phyloP scores from a whole-genome alignment of 2,888 invertebrate species.

The Drosophila falleni region DNA sequence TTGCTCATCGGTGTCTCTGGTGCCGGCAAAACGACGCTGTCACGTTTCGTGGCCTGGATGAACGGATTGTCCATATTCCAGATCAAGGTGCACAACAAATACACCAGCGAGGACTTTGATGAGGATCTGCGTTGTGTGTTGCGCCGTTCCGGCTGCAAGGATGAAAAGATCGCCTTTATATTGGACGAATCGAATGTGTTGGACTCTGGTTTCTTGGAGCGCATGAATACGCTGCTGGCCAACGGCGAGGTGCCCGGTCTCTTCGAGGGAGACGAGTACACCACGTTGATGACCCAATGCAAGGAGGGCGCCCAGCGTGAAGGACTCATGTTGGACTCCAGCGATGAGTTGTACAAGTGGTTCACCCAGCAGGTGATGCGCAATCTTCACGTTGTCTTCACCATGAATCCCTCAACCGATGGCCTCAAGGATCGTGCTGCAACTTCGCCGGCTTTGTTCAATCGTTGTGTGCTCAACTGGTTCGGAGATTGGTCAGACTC shows the following conservation, averaged over 20 bases:
- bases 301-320: slow-evolving; percentile 99
- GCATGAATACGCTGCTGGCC: slow-evolving; percentile 99
- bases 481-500: slow-evolving; percentile 99
- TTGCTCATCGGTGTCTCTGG: slow-evolving; percentile 99
- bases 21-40: slow-evolving; percentile 99
- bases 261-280: slow-evolving; percentile 99
- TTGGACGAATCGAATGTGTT: slow-evolving; percentile 99
- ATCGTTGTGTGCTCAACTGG: slow-evolving; percentile 99
- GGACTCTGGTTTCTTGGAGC: slow-evolving; percentile 99
- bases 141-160: slow-evolving; percentile 95
- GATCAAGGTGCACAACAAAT: slow-evolving; percentile 99
- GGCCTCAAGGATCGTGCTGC: slow-evolving; percentile 99
- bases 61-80: slow-evolving; percentile 99
- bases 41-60: slow-evolving; percentile 99
- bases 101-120: slow-evolving; percentile 99
- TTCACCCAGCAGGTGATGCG: slow-evolving; percentile 99
- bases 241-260: slow-evolving; percentile 98
- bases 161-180: slow-evolving; percentile 99
- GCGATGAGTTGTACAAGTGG: slow-evolving; percentile 99
- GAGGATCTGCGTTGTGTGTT: slow-evolving; percentile 97
- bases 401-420: slow-evolving; percentile 99
- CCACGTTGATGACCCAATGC: slow-evolving; percentile 99
- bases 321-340: slow-evolving; percentile 99
- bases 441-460: slow-evolving; percentile 99
- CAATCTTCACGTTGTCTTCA: slow-evolving; percentile 99